These are phyloP conservation scores for Diadema setosum DNA, from an alignment of 35 echinoderm and acorn worm genomes.

Conservation along the genomic window DNA sequence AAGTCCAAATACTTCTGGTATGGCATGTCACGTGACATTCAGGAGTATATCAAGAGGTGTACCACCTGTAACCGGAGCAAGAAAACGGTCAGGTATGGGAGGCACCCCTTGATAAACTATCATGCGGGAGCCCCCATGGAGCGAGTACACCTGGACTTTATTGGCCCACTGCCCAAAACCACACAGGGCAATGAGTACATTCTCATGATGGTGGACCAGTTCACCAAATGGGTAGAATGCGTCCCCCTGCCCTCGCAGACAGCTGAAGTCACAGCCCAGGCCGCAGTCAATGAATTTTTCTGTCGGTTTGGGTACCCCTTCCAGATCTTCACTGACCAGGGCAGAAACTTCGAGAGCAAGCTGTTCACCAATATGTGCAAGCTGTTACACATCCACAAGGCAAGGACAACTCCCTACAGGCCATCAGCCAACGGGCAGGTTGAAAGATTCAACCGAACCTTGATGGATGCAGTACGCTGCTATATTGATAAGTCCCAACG, in stretches of 20 bases:
- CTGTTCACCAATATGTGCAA: neutral
- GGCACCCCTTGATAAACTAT: neutral
- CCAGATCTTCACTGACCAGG: slow-evolving; percentile 33
- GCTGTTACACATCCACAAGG: neutral
- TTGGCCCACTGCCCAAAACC: neutral
- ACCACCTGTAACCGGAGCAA: slow-evolving; percentile 13
- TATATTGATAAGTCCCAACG: neutral
- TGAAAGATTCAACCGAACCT: slow-evolving; percentile 44
- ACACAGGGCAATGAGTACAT: slow-evolving; percentile 1
- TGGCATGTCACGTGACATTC: neutral
- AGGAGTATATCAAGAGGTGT: neutral
- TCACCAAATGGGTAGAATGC: slow-evolving; percentile 36
- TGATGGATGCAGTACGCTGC: slow-evolving; percentile 48
- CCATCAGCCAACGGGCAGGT: too few relatives aligned
- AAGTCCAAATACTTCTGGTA: slow-evolving; percentile 36
- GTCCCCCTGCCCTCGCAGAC: slow-evolving; percentile 1
- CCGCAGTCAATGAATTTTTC: slow-evolving; percentile 11
- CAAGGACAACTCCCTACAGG: too few relatives aligned
- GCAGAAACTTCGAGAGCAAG: slow-evolving; percentile 45
- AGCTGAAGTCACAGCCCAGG: slow-evolving; percentile 3
- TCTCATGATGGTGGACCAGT: slow-evolving; percentile 32
- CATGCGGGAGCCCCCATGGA: slow-evolving; percentile 52
- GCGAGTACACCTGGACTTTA: slow-evolving; percentile 19
- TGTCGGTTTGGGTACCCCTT: slow-evolving; percentile 38
- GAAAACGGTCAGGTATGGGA: neutral